Evolutionary conservation across 2,113 vertebrate species (phyloP).

Genomic region (Oncorhynchus masou): DNA sequence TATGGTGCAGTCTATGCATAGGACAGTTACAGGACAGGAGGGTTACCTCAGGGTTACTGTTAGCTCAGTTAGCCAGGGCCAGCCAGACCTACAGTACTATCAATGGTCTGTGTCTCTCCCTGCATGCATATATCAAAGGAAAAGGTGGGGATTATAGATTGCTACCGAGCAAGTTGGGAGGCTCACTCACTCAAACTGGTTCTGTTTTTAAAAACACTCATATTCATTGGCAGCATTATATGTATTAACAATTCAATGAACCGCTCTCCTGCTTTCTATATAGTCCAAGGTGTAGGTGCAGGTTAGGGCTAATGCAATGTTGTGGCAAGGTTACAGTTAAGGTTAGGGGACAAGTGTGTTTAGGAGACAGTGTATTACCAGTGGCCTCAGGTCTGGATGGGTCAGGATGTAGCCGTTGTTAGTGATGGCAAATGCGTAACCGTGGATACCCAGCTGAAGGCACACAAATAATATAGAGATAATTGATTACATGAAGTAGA

Average conservation of each 20-base stretch:
- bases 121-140: conserved; percentile 83
- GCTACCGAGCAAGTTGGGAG: too few relatives aligned
- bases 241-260: too few relatives aligned
- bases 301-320: too few relatives aligned
- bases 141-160: conserved; percentile 79
- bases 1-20: conserved; percentile 49
- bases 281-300: conserved; percentile 29
- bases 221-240: too few relatives aligned
- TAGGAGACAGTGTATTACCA: conserved; percentile 78
- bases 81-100: conserved; percentile 67
- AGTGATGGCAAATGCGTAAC: conserved; percentile 95
- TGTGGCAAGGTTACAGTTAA: too few relatives aligned
- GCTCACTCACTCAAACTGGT: too few relatives aligned
- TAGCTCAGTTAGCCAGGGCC: conserved; percentile 61
- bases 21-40: conserved; percentile 43
- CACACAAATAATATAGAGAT: conserved; percentile 8
- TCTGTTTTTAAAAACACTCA: too few relatives aligned
- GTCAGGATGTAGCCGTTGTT: conserved; percentile 98
- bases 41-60: conserved; percentile 74
- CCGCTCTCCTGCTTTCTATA: conserved; percentile 89
- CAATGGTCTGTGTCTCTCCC: conserved; percentile 79
- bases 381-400: conserved; percentile 92
- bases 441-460: conserved; percentile 93
- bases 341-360: conserved; percentile 2
- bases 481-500: conserved; percentile 6